Base-by-base conservation (phyloP, 2,888 invertebrate genomes). In the Scaptomyza flava region DNA sequence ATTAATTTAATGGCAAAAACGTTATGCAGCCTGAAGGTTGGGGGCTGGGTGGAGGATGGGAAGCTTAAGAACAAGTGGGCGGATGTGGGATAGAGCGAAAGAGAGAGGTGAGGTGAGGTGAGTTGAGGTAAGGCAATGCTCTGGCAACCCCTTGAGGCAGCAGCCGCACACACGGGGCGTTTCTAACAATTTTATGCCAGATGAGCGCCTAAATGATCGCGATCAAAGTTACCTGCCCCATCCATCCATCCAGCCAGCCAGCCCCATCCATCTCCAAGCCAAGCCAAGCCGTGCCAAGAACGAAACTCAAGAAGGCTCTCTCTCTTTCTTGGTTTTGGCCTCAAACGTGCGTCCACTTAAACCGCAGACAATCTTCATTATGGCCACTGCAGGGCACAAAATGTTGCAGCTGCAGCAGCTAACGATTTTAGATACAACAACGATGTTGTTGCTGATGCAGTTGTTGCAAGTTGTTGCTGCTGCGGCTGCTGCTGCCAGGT, bases 1-100 rank as follows among this genome's bases (percentile, higher is more conserved):
- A 90, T 90, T 90, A 87, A 90, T 90, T 90, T 90, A 90, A 90
- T 90, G 90, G 89, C 82, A 87, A 87, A 90, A 89, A 90, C 88
- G 89, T 89, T 90, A 87, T 63, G 38, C 56, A 52, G 42, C 58
- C 50, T 56, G 34, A 11, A 38, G 31, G 31, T 14, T 4, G 7
- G 14, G 14, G 36, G n/a, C n/a, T n/a, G 14, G 12, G n/a, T 6
- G 36, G 31, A 9, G 8, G 4, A 9, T 31, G 8, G 36, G 7
- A 36, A 38, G 54, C 23, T 14, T 9, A 34, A 14, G 27, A 42
- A 31, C 7, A 14, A 27, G 27, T 23, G 23, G 41, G 41, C 12
- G 53, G 17, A 30, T 33, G 45, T 20, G 23, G 43, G 34, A 33
- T 43, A 42, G 43, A 23, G 30, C 1, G 20, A 2, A 3, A 34